A percentile compares a stretch with the other conserved stretches of the same genome.
These are phyloP conservation scores for Ovis canadensis DNA, from an alignment of 2,113 vertebrate species.

Conservation along the genomic window DNA sequence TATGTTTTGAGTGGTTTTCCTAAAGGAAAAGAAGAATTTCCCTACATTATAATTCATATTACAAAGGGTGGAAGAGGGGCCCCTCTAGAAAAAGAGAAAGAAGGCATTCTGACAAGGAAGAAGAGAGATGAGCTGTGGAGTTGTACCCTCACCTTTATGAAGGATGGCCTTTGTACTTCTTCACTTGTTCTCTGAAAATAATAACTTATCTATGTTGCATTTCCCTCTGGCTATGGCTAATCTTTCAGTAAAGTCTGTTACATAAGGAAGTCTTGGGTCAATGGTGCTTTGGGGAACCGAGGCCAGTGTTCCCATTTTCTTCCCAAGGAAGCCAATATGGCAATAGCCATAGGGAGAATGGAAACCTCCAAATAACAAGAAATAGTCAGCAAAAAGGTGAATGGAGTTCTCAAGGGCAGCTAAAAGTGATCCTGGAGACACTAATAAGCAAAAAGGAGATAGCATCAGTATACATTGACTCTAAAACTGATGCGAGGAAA, in stretches of 20 bases:
- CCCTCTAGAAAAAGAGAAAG: not conserved
- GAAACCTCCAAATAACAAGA: not conserved
- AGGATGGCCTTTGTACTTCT: not conserved
- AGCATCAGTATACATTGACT: not conserved
- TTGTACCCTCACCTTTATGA: not conserved
- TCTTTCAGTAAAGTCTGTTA: not conserved
- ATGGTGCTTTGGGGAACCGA: not conserved
- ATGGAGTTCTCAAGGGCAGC: rapidly evolving
- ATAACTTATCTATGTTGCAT: not conserved
- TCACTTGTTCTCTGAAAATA: not conserved
- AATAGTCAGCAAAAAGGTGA: not conserved
- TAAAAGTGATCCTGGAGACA: not conserved
- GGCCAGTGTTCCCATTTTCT: not conserved
- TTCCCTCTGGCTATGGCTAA: not conserved
- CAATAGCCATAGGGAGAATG: not conserved
- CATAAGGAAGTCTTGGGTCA: not conserved
- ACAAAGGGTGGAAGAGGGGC: not conserved
- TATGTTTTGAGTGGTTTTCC: not conserved
- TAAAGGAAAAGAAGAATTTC: not conserved
- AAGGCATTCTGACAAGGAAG: not conserved
- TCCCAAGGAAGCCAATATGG: not conserved
- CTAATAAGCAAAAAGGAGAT: not conserved
- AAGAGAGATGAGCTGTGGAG: not conserved
- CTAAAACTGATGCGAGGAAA: not conserved
- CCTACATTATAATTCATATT: not conserved